phyloP scores from a whole-genome alignment of 2,888 invertebrate species.

The Gari tellinella region DNA sequence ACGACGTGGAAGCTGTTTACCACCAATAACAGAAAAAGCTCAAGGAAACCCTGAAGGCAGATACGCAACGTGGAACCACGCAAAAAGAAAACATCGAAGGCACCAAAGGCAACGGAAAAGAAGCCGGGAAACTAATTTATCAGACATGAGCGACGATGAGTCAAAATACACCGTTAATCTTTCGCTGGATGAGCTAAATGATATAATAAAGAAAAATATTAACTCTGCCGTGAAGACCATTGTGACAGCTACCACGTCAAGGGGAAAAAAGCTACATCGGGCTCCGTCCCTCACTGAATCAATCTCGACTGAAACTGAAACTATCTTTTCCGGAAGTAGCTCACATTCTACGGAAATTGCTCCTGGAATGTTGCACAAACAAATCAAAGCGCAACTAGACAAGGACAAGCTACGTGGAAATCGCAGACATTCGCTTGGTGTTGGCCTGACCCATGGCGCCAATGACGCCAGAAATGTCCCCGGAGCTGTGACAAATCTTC shows the following conservation, averaged over 20 bases:
- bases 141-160: constrained; percentile 39
- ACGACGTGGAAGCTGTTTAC: constrained; percentile 18
- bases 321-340: constrained; percentile 54
- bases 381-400: constrained; percentile 50
- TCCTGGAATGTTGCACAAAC: constrained; percentile 43
- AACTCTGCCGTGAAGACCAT: constrained; percentile 50
- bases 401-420: constrained; percentile 41
- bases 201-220: constrained; percentile 51
- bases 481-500: not conserved
- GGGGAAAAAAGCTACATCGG: constrained; percentile 2
- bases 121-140: constrained; percentile 9
- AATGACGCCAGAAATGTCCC: not conserved
- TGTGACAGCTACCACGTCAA: constrained; percentile 20
- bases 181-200: constrained; percentile 50
- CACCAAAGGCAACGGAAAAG: constrained; percentile 30
- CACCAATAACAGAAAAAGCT: not conserved
- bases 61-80: constrained; percentile 11
- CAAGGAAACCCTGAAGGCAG: constrained; percentile 1
- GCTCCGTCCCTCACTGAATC: constrained; percentile 32
- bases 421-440: constrained; percentile 1
- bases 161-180: constrained; percentile 43
- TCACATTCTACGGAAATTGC: constrained; percentile 49
- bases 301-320: constrained; percentile 57
- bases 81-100: constrained; percentile 16
- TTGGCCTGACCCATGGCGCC: too few species aligned